Evolutionary conservation across 1,140 invertebrate species (phyloP).

Genomic region (Drosophila miranda): DNA sequence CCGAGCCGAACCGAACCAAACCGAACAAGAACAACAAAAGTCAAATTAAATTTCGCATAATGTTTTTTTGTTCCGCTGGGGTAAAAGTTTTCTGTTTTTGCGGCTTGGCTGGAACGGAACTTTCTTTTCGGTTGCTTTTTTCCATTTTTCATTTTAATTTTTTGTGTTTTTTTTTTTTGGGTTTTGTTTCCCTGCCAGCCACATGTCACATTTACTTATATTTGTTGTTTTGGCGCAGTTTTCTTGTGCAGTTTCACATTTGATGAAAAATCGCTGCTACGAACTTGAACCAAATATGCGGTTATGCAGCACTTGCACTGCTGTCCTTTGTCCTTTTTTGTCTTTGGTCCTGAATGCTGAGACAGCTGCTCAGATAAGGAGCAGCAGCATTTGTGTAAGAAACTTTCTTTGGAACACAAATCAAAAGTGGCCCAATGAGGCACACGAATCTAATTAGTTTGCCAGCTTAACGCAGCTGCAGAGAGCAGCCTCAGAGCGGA

Average conservation of each 20-base stretch:
- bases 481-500: slow-evolving; percentile 31
- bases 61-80: slow-evolving; percentile 48
- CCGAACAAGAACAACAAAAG: slow-evolving; percentile 57
- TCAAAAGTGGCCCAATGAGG: slow-evolving; percentile 76
- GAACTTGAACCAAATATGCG: slow-evolving; percentile 79
- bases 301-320: neutral
- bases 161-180: slow-evolving; percentile 39
- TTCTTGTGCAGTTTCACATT: slow-evolving; percentile 55
- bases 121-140: slow-evolving; percentile 47
- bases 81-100: slow-evolving; percentile 74
- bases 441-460: slow-evolving; percentile 78
- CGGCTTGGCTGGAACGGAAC: slow-evolving; percentile 68
- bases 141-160: slow-evolving; percentile 9
- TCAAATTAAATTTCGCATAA: slow-evolving; percentile 81
- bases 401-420: slow-evolving; percentile 44
- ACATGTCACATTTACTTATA: slow-evolving; percentile 74
- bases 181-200: slow-evolving; percentile 54
- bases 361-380: slow-evolving; percentile 48
- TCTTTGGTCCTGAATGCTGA: neutral
- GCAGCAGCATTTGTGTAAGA: slow-evolving; percentile 37
- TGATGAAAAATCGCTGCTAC: slow-evolving; percentile 55
- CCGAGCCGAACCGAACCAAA: slow-evolving; percentile 3
- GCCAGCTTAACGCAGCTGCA: slow-evolving; percentile 37
- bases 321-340: neutral
- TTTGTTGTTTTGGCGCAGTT: slow-evolving; percentile 71